Base-by-base conservation (phyloP, 2,113 vertebrate species). In the Eira barbara region DNA sequence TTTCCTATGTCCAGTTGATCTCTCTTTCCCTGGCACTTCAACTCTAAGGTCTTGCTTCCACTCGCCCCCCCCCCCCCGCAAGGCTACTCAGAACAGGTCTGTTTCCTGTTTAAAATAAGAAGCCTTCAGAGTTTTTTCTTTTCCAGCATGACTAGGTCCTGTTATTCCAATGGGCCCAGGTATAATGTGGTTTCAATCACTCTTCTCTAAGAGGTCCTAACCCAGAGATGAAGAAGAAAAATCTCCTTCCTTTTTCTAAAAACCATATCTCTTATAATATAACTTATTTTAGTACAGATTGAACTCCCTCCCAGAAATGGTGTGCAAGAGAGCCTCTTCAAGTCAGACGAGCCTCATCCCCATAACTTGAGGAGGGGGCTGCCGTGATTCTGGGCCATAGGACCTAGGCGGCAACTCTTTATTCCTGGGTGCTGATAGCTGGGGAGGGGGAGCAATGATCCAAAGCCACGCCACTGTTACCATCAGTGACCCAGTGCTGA, bases 281-380 rank as follows among this genome's bases (percentile, higher is more conserved):
- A 85, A 55, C 42, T 79, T 79, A 52, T 78, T 89, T 84, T 49
- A 34, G 78, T 91, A 55, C 13, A 94, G 20, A 34, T 49, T 52
- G 42, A 95, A 20, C 39, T 12, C 12, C 65, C 59, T 82, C 21
- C 76, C 49, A 78, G 67, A 89, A 67, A 49, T 69, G 15, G 47
- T 74, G 34, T 63, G 10, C 31, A 55, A 91, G 36, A 81, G 55
- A 82, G 57, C 45, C 2, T 92, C 65, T 96, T 82, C 27, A 29
- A 76, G 34, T 61, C 59, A 39, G 36, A 82, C 6, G 5, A 34
- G 11, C 15, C 59, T 4, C 47, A 42, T 57, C 29, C 25, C 69
- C 39, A 47, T 36, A 47, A 91, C 74, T 73, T 82, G 45, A 65
- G 49, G 87, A 87, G 55, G 36, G 9, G 7, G 31, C n/a, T 7